phyloP scores from a whole-genome alignment of 2,113 vertebrate species.

The Vanacampus margaritifer region DNA sequence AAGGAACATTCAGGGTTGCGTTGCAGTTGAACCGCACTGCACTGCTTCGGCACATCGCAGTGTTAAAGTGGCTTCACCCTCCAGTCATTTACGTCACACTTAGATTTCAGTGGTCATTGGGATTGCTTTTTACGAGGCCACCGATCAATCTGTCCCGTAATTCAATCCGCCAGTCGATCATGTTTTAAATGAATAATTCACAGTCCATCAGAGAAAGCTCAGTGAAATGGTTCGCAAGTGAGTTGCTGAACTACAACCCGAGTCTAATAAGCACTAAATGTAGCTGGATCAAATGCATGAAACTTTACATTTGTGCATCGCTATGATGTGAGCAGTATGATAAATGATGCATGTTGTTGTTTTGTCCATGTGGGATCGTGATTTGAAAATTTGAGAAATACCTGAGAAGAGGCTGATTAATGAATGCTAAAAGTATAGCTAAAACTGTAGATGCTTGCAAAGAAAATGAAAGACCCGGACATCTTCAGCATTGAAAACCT shows the following conservation, averaged over 20 bases:
- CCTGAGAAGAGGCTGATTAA: neutral
- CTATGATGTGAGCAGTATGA: neutral
- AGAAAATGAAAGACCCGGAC: neutral
- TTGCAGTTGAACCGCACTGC: slow-evolving; percentile 2
- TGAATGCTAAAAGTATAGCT: neutral
- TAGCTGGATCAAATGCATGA: slow-evolving; percentile 17
- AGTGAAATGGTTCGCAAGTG: slow-evolving; percentile 41
- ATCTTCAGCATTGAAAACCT: neutral
- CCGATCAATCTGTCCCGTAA: slow-evolving; percentile 65
- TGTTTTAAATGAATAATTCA: slow-evolving; percentile 67
- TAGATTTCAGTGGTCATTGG: slow-evolving; percentile 54
- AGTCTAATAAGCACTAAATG: slow-evolving; percentile 24
- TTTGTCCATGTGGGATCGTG: neutral
- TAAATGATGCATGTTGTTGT: neutral
- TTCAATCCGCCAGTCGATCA: slow-evolving; percentile 63
- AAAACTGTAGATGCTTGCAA: neutral
- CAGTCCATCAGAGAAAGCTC: slow-evolving; percentile 49
- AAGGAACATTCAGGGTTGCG: neutral
- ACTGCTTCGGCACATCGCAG: neutral
- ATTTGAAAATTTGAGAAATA: neutral
- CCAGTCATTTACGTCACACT: slow-evolving; percentile 54
- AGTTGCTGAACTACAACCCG: slow-evolving; percentile 13
- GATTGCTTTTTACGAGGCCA: slow-evolving; percentile 57
- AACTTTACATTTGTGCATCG: slow-evolving; percentile 1
- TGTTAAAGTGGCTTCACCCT: slow-evolving; percentile 25